Evolutionary conservation across 2,797 vertebrate genomes (phyloP), one percentile per base, ranked within the genome.

Genomic region (Chrysolophus pictus): DNA sequence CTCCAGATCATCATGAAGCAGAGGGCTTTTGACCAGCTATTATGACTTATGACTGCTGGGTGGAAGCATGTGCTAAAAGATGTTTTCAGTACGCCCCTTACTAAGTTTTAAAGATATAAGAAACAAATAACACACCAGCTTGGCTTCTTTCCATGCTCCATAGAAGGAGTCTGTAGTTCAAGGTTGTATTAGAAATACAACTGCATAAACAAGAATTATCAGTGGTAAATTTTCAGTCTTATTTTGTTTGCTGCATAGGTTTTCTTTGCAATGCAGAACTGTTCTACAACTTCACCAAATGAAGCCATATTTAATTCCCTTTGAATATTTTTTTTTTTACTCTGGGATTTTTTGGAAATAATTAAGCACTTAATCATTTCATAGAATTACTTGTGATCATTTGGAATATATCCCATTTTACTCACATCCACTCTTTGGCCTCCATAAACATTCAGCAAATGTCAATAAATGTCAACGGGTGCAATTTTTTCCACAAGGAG

Each of bases 21-120:
- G 31, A 46, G n/a, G 13, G 24, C 69, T 58, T 75, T 69, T 71
- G 56, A 31, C 65, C 35, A 60, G 17, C 22, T 14, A 29, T 41
- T 63, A 31, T 41, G 2, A 9, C 49, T 60, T 73, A 33, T 0
- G 0, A 49, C 2, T 7, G 11, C 53, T 75, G 37, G 42, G 84
- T 64, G 51, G 56, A 58, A 81, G 49, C 1, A 1, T 24, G 23
- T 47, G 42, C 51, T 71, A 14, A 53, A 71, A 88, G 42, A 31
- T 14, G 58, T 69, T 89, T 90, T 77, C 59, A 58, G 11, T 46
- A 19, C 53, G 28, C 56, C 22, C 17, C 12, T 76, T 90, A 10
- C 60, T 53, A 69, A 46, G 29, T 22, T 82, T 74, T 76, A 59
- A 88, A 84, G 23, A 33, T 5, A 47, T 68, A 88, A 79, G 6